phyloP scores from a whole-genome alignment of 92 coral and sea anemone species.

The Actinernus sp. region DNA sequence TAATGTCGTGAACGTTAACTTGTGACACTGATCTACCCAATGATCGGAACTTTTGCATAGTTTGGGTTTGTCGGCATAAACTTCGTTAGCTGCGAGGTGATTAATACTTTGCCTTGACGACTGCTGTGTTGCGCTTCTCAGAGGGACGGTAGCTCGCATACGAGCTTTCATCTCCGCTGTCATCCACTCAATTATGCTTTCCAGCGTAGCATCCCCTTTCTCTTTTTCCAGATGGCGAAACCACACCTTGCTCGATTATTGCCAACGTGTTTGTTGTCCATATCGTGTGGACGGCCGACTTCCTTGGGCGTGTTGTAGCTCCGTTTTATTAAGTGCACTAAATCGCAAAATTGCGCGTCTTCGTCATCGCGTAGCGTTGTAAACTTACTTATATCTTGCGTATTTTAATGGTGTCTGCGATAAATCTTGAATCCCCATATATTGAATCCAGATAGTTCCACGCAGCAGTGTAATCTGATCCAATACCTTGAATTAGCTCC shows the following conservation, averaged over 20 bases:
- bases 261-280: conserved; percentile 58
- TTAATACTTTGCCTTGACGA: conserved; percentile 14
- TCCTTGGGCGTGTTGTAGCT: too few species aligned
- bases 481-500: too few species aligned
- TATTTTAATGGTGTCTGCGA: conserved; percentile 25
- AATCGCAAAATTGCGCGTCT: conserved; percentile 49
- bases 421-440: too few species aligned
- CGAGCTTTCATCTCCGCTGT: conserved; percentile 51
- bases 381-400: conserved; percentile 34
- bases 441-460: conserved; percentile 36
- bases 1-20: conserved; percentile 17
- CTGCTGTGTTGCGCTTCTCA: conserved; percentile 38
- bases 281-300: too few species aligned
- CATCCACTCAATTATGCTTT: too few species aligned
- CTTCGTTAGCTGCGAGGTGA: conserved; percentile 5
- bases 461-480: conserved; percentile 32
- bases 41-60: conserved; percentile 19
- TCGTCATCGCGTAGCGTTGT: conserved; percentile 26
- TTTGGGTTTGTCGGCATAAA: background rate
- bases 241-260: conserved; percentile 45
- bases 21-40: conserved; percentile 29
- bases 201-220: conserved; percentile 13
- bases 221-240: too few species aligned
- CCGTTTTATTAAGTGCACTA: conserved; percentile 52
- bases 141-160: conserved; percentile 57